Evolutionary conservation across 2,888 invertebrate species (phyloP).

Genomic region (Melolontha melolontha): DNA sequence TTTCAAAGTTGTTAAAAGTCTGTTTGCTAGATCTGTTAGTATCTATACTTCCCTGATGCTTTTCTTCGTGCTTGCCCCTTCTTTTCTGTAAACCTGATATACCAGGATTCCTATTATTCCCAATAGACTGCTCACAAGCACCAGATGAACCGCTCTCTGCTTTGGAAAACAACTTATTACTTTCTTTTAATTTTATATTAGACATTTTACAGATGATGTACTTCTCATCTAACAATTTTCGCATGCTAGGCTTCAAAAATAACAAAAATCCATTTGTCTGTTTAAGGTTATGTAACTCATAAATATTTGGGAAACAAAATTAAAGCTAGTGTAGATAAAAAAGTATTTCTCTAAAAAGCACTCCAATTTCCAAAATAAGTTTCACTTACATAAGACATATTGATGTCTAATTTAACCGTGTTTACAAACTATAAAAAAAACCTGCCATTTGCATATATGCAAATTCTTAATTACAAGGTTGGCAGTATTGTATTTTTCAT

Average conservation of each 20-base stretch:
- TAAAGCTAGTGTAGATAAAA: conserved; percentile 18
- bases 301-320: conserved; percentile 33
- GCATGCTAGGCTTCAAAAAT: conserved; percentile 29
- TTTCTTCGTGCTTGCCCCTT: conserved; percentile 33
- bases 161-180: conserved; percentile 47
- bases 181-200: conserved; percentile 37
- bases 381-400: conserved; percentile 40
- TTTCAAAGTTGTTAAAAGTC: conserved; percentile 16
- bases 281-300: conserved; percentile 36
- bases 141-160: conserved; percentile 43
- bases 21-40: conserved; percentile 33
- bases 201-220: conserved; percentile 39
- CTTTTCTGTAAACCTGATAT: conserved; percentile 41
- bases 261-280: conserved; percentile 30
- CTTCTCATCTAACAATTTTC: conserved; percentile 33
- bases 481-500: too few species aligned
- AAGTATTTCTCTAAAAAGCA: conserved; percentile 20
- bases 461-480: too few species aligned
- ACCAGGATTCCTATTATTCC: conserved; percentile 40
- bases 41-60: conserved; percentile 49
- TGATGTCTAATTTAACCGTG: conserved; percentile 3
- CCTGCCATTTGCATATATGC: too few species aligned
- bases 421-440: too few species aligned
- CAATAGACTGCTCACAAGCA: conserved; percentile 36
- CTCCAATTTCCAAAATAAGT: conserved; percentile 14